Evolutionary conservation across 2,888 invertebrate species (phyloP), one percentile per base, ranked within the genome.

Genomic region (Synanthedon myopaeformis): DNA sequence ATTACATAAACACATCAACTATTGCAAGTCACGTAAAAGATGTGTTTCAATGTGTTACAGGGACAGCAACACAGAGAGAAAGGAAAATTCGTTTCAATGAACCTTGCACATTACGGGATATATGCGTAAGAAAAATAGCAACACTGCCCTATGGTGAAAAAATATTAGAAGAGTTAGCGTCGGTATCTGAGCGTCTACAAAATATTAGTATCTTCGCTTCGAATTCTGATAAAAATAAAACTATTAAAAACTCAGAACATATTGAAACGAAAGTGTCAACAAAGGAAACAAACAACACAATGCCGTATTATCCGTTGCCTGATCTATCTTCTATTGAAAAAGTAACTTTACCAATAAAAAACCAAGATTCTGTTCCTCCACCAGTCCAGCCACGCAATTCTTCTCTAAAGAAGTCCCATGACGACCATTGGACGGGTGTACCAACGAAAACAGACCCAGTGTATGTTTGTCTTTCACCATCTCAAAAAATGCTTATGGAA

Each of bases 391-490:
- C 88, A 28, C 75, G 88, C 50, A 72, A 76, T 55, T 86, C 88
- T 41, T 86, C 87, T n/a, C 66, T 78, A 51, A 84, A 78, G 62
- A 78, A 78, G 61, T 60, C 76, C 42, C 75, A 79, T 53, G 85
- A 82, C 54, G 80, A 83, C 54, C 72, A 76, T 55, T 91, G 92
- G 92, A 81, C 91, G 57, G 91, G 90, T 2, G 63, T 92, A 51
- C 90, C 91, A 12, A 91, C 91, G 0, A 83, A 88, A 57, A 78
- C 82, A 41, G 91, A 92, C 66, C 88, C 89, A 51, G 67, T 92
- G 0, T 79, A 93, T 54, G 83, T 92, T 6, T 93, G 92, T 65
- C 82, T 94, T 11, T 94, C 94, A 1, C 94, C 94, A 0, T 91
- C 92, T 4, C 94, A 94, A 70, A 90, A 90, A 67, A 85, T 87